These are phyloP conservation scores for Dynastes maya DNA, from an alignment of 2,888 invertebrate genomes.

Conservation along the genomic window DNA sequence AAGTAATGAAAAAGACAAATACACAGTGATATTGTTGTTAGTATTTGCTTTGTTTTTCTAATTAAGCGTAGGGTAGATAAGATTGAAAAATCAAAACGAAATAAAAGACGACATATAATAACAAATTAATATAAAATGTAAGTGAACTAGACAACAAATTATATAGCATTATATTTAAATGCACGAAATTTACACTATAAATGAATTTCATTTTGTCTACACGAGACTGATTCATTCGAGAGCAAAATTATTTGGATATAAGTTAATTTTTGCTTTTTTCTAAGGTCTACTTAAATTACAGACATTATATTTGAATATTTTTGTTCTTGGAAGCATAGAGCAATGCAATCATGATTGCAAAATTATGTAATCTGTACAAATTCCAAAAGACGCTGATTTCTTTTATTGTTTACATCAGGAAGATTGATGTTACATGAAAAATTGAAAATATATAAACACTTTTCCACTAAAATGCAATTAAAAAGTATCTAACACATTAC, in stretches of 20 bases:
- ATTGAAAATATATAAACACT: conserved; percentile 18
- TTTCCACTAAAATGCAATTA: conserved; percentile 9
- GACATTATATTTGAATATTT: not conserved
- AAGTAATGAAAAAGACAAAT: conserved; percentile 41
- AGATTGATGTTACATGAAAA: not conserved
- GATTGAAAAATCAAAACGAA: not conserved
- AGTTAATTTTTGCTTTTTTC: not conserved
- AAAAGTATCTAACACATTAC: conserved; percentile 3
- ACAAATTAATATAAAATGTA: conserved; percentile 5
- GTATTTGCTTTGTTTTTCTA: conserved; percentile 29
- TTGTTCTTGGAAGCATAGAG: not conserved
- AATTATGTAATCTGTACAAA: no score
- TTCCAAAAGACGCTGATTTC: no score
- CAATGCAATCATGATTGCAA: not conserved
- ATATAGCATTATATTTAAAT: not conserved
- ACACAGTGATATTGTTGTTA: conserved; percentile 46
- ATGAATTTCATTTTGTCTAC: not conserved
- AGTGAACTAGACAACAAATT: not conserved
- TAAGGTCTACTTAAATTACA: not conserved
- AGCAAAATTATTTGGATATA: conserved; percentile 4
- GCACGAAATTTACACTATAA: not conserved
- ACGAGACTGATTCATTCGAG: not conserved
- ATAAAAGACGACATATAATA: conserved; percentile 10
- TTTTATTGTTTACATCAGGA: no score
- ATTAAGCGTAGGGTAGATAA: not conserved